These are phyloP conservation scores for Eucera pruinosa DNA, from an alignment of 2,888 invertebrate species.

Conservation along the genomic window DNA sequence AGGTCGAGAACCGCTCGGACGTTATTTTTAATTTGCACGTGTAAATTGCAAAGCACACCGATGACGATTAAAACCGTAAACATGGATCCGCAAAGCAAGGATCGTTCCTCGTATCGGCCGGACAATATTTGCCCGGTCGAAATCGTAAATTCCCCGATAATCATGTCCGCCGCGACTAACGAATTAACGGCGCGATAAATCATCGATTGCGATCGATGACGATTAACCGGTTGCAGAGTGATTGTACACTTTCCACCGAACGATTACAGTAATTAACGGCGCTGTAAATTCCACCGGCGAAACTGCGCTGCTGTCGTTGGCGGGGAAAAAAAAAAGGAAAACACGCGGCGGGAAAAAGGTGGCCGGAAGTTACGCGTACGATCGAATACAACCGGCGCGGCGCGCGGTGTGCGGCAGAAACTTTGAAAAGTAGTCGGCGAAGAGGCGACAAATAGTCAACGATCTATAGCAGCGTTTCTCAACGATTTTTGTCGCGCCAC, in stretches of 20 bases:
- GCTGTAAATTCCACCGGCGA: constrained; percentile 3
- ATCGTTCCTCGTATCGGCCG: not conserved
- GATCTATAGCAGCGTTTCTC: too few species aligned
- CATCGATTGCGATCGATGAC: constrained; percentile 20
- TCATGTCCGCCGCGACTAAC: constrained; percentile 16
- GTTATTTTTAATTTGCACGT: not conserved
- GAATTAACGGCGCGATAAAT: constrained; percentile 18
- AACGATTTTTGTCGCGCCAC: too few species aligned
- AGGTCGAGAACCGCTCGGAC: not conserved
- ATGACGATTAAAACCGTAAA: not conserved
- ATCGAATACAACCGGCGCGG: not conserved
- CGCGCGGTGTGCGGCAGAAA: too few species aligned
- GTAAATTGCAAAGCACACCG: not conserved
- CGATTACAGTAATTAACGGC: constrained; percentile 22
- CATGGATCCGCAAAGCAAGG: not conserved
- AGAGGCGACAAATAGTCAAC: constrained; percentile 3
- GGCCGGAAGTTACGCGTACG: not conserved
- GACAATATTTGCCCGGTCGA: not conserved
- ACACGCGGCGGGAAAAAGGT: too few species aligned
- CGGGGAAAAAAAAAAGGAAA: not conserved
- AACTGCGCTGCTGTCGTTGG: not conserved
- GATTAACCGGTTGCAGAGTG: constrained; percentile 8
- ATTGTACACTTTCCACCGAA: constrained; percentile 4
- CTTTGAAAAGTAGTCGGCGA: not conserved
- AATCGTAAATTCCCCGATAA: constrained; percentile 12